A percentile compares a stretch with the other conserved stretches of the same genome.
These are phyloP conservation scores for Strigamia maritima DNA, from an alignment of 2,888 invertebrate genomes.

Conservation along the genomic window DNA sequence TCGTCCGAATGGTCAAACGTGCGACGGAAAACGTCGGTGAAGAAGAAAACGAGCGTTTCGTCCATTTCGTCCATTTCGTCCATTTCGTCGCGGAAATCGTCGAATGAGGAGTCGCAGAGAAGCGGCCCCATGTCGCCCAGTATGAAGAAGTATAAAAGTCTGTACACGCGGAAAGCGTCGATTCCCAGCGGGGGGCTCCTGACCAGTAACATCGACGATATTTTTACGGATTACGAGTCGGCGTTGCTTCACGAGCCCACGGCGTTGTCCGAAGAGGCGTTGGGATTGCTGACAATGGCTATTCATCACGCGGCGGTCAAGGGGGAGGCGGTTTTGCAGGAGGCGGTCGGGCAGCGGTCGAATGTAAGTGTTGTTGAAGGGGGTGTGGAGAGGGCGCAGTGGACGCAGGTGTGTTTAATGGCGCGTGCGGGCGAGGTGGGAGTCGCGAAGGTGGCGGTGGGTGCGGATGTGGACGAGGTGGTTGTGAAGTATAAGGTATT, in stretches of 20 bases:
- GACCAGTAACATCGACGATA: slow-evolving; percentile 22
- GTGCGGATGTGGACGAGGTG: neutral
- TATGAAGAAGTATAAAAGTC: slow-evolving; percentile 10
- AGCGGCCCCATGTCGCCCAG: neutral
- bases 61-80: neutral
- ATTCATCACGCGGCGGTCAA: slow-evolving; percentile 29
- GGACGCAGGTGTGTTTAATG: neutral
- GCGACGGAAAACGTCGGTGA: neutral
- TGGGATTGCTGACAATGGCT: slow-evolving; percentile 2
- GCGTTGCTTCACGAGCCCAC: neutral
- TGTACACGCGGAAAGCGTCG: slow-evolving; percentile 31
- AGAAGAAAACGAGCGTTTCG: neutral
- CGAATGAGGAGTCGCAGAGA: neutral
- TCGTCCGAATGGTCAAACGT: neutral
- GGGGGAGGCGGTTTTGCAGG: slow-evolving; percentile 3
- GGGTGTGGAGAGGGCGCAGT: neutral
- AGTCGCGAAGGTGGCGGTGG: neutral
- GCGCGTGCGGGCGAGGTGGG: neutral
- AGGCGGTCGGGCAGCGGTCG: neutral
- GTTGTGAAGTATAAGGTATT: neutral
- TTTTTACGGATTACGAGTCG: slow-evolving; percentile 31
- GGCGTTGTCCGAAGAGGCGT: neutral
- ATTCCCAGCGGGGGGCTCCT: slow-evolving; percentile 34
- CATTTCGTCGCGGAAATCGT: neutral
- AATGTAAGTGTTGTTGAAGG: neutral